These are phyloP conservation scores for Trogon melanurus DNA, from an alignment of 2,113 vertebrate genomes.

Conservation along the genomic window DNA sequence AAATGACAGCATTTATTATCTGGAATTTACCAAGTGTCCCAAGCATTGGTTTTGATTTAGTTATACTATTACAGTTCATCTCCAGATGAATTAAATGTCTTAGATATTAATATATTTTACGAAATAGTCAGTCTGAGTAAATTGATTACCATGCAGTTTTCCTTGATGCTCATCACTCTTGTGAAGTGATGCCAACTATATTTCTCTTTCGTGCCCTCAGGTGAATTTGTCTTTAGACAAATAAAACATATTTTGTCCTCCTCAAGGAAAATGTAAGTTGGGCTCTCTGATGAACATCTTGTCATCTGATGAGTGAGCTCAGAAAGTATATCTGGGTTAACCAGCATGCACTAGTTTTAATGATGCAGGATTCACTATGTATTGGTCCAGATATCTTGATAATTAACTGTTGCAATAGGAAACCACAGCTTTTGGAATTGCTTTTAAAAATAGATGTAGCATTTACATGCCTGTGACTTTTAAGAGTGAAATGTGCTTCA, in stretches of 20 bases:
- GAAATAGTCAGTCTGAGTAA: neutral
- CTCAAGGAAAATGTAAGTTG: constrained; percentile 32
- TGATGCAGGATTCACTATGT: constrained; percentile 51
- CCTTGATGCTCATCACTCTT: neutral
- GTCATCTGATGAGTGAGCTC: constrained; percentile 76
- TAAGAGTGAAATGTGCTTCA: constrained; percentile 80
- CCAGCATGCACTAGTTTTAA: constrained; percentile 62
- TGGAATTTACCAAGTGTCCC: neutral
- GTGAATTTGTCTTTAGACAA: neutral
- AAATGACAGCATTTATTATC: neutral
- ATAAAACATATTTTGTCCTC: neutral
- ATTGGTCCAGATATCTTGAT: constrained; percentile 65
- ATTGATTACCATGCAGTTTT: neutral
- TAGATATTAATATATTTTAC: neutral
- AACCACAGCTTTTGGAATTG: constrained; percentile 74
- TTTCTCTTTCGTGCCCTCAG: constrained; percentile 2
- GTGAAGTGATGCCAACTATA: neutral
- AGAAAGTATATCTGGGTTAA: constrained; percentile 78
- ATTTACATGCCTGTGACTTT: constrained; percentile 74
- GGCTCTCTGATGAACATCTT: constrained; percentile 17
- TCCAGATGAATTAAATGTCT: neutral
- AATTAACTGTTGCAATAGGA: constrained; percentile 71
- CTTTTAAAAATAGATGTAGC: constrained; percentile 73
- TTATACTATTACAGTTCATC: neutral
- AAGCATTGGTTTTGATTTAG: neutral